These are phyloP conservation scores for Euwallacea similis DNA, from an alignment of 1,140 invertebrate genomes.

Conservation along the genomic window DNA sequence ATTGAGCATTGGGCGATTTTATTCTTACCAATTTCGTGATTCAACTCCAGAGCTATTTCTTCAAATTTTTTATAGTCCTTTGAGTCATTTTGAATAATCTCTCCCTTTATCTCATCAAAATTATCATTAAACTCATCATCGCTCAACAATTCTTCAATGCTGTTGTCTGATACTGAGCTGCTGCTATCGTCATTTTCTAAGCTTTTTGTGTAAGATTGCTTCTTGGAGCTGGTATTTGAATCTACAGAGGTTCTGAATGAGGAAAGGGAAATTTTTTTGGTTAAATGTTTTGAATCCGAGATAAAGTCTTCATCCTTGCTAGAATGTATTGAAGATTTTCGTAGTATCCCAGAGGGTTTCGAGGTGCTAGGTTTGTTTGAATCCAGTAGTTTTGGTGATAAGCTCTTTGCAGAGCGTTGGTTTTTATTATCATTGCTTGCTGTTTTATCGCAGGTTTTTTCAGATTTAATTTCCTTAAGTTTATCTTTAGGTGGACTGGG, in stretches of 20 bases:
- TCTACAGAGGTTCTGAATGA: conserved; percentile 49
- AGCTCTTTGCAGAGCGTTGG: conserved; percentile 10
- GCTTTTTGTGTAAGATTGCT: conserved; percentile 52
- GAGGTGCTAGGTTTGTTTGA: conserved; percentile 20
- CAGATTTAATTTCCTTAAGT: conserved; percentile 11
- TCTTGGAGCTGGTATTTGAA: conserved; percentile 51
- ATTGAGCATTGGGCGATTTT: conserved; percentile 39
- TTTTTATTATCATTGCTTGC: conserved; percentile 10
- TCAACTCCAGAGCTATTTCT: conserved; percentile 38
- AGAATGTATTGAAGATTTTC: conserved; percentile 23
- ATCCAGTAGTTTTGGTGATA: conserved; percentile 16
- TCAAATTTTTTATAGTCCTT: conserved; percentile 44
- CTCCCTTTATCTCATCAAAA: conserved; percentile 51
- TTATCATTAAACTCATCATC: conserved; percentile 56
- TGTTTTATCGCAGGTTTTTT: conserved; percentile 3
- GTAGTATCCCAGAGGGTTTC: conserved; percentile 8
- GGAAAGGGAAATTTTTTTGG: conserved; percentile 35
- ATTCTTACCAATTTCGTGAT: conserved; percentile 34
- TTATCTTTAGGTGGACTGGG: conserved; percentile 22
- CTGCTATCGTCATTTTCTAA: conserved; percentile 56
- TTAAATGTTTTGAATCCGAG: background rate
- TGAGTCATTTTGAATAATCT: conserved; percentile 40
- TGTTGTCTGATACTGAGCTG: conserved; percentile 54
- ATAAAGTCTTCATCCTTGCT: conserved; percentile 31
- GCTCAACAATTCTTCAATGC: conserved; percentile 51